Evolutionary conservation across 2,113 vertebrate species (phyloP).

Genomic region (Entelurus aequoreus): DNA sequence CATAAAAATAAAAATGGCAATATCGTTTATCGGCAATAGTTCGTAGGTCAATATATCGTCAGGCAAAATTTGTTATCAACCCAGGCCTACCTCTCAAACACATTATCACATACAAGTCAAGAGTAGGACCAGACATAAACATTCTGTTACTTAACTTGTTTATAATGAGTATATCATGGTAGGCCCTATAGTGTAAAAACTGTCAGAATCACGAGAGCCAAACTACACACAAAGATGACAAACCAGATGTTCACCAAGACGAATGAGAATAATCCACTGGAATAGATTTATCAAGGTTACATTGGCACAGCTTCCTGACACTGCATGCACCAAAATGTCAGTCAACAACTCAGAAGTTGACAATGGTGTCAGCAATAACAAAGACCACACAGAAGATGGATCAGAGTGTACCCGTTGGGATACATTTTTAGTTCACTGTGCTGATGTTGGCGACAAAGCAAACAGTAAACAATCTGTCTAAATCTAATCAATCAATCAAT

Average conservation of each 20-base stretch:
- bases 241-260: not conserved
- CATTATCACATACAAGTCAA: too few relatives aligned
- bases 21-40: too few relatives aligned
- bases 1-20: too few relatives aligned
- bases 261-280: not conserved
- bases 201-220: not conserved
- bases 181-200: not conserved
- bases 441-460: conserved; percentile 1
- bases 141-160: not conserved
- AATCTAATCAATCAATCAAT: too few relatives aligned
- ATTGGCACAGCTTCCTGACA: conserved; percentile 4
- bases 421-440: conserved; percentile 4
- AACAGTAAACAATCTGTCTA: conserved; percentile 12
- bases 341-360: conserved; percentile 11
- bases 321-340: conserved; percentile 3
- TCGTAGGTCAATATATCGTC: too few relatives aligned
- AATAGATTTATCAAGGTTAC: conserved; percentile 14
- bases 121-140: not conserved
- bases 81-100: too few relatives aligned
- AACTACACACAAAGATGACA: conserved; percentile 3
- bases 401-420: not conserved
- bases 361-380: conserved; percentile 16
- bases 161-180: not conserved
- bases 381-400: not conserved
- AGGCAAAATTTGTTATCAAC: too few relatives aligned